These are phyloP conservation scores for Anabacerthia variegaticeps DNA, from an alignment of 2,797 vertebrate species.

Conservation along the genomic window DNA sequence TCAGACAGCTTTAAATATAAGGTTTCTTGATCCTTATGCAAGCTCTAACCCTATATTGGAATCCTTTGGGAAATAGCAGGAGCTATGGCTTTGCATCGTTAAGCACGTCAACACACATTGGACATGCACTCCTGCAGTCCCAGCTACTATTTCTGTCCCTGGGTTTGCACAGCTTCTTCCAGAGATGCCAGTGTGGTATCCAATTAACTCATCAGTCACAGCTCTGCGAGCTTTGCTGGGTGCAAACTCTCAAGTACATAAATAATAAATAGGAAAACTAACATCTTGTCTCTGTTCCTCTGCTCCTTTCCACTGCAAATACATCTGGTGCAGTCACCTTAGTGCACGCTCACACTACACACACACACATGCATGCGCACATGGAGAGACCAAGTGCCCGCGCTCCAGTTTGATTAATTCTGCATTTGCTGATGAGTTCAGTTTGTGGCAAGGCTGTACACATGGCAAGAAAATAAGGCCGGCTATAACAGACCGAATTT, in stretches of 20 bases:
- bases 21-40: background rate
- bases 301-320: conserved; percentile 23
- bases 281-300: background rate
- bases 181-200: background rate
- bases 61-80: background rate
- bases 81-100: background rate
- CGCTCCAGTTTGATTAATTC: background rate
- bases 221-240: background rate
- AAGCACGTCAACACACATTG: background rate
- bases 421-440: background rate
- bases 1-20: background rate
- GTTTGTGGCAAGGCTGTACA: background rate
- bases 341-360: background rate
- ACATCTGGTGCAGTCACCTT: background rate
- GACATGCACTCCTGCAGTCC: background rate
- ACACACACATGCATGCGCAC: background rate
- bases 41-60: background rate
- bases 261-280: conserved; percentile 54
- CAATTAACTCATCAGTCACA: conserved; percentile 31
- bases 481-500: background rate
- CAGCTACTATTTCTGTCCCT: background rate
- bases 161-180: background rate
- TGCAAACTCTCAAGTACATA: conserved; percentile 14
- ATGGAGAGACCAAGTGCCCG: background rate
- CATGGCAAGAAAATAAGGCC: background rate